Base-by-base conservation (phyloP, 2,113 vertebrate genomes). In the Sebastes schlegelii region DNA sequence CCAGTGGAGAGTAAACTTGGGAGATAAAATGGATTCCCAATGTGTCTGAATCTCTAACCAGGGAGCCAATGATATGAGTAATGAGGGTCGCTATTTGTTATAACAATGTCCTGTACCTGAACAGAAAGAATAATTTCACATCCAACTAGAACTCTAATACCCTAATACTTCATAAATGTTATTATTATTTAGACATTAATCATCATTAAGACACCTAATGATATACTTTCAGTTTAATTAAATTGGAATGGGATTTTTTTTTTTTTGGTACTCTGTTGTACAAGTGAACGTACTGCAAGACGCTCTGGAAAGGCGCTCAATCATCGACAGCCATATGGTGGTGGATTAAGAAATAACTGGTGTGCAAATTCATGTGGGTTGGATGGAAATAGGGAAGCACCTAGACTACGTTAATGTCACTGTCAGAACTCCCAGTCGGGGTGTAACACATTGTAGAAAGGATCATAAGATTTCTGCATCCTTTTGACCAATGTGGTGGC, bases 151-250 rank as follows among this genome's bases (percentile, higher is more conserved):
- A 83, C 55, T 84, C 80, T 89, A 91, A 91, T 87, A 82, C 77
- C 77, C 79, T 83, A 88, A 91, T 86, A 88, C 88, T 93, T 91
- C 83, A 86, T 86, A 94, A 92, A 92, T 91, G 90, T 85, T 93
- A 88, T 86, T 93, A 92, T 92, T 92, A 94, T 94, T 93, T 93
- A 90, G 90, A 88, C 84, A 95, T 95, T 91, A 90, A 94, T 95
- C 93, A 93, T 93, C 89, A 93, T 95, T 94, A 93, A 79, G 82
- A 85, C 71, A 23, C 77, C 54, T 94, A 93, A 95, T 91, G 86
- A 92, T 87, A 90, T 93, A 93, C 89, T 93, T 95, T 94, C 85
- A 88, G 72, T 93, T 90, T 90, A 94, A 93, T 94, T 92, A 91
- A 88, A 94, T 86, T 79, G 75, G 82, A 93, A 92, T 88, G 68